A percentile compares a stretch with the other conserved stretches of the same genome.
Conservation (phyloP, 35 echinoderm and acorn worm species). For the Patiria miniata region DNA sequence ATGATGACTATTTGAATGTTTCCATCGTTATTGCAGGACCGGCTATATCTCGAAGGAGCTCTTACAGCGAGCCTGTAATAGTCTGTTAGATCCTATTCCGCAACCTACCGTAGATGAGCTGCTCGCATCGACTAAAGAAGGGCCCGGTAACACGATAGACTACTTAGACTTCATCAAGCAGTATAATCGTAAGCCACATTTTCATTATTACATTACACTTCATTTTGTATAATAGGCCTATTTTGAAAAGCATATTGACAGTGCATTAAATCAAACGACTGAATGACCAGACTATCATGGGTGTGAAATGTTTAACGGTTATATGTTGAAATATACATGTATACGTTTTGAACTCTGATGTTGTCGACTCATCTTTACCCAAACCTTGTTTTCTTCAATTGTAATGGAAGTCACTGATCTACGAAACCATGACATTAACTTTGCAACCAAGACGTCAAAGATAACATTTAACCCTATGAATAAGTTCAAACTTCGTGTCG, state of each 20-base stretch:
- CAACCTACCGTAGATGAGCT: conserved; percentile 51
- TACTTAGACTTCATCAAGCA: conserved; percentile 79
- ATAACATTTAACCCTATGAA: too few relatives aligned
- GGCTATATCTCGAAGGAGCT: conserved; percentile 68
- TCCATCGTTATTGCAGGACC: conserved; percentile 43
- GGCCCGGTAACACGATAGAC: conserved; percentile 55
- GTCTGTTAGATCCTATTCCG: conserved; percentile 76
- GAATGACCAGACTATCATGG: background rate
- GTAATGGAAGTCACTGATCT: too few relatives aligned
- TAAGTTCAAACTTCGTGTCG: too few relatives aligned
- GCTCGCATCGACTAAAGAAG: conserved; percentile 30
- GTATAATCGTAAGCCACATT: conserved; percentile 66
- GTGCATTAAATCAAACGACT: background rate
- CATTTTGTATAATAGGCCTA: background rate
- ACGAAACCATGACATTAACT: too few relatives aligned
- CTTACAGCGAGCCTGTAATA: conserved; percentile 56
- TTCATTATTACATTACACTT: too few relatives aligned
- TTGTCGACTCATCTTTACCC: too few relatives aligned
- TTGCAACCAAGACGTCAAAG: too few relatives aligned
- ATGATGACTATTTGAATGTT: background rate
- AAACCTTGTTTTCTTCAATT: too few relatives aligned
- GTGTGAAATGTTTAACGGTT: too few relatives aligned
- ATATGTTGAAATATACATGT: too few relatives aligned
- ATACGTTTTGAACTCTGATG: too few relatives aligned
- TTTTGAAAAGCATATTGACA: background rate